phyloP scores from a whole-genome alignment of 2,797 vertebrate genomes.

The Pelochelys cantorii region DNA sequence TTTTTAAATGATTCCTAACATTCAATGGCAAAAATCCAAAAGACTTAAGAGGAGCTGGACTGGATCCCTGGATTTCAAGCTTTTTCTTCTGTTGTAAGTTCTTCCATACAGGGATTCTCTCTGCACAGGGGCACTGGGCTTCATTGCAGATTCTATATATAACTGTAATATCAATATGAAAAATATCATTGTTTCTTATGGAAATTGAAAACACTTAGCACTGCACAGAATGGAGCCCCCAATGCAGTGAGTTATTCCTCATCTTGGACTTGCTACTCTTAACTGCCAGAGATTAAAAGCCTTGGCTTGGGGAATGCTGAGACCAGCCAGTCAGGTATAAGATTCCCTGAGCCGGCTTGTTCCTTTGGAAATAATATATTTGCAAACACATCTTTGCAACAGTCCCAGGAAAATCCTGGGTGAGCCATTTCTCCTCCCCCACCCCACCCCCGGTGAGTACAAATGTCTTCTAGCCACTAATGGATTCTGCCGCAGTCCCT shows the following conservation, averaged over 20 bases:
- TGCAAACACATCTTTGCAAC: background rate
- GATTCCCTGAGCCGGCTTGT: background rate
- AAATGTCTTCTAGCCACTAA: background rate
- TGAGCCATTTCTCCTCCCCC: rapidly evolving
- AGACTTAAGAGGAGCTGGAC: background rate
- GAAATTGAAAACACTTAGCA: conserved; percentile 21
- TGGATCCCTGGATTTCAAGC: background rate
- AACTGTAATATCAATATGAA: background rate
- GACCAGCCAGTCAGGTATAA: conserved; percentile 2
- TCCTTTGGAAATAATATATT: conserved; percentile 24
- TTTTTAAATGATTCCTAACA: too few species aligned
- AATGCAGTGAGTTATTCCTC: background rate
- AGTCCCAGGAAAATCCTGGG: conserved; percentile 31
- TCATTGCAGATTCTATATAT: background rate
- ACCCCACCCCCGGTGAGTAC: conserved; percentile 13
- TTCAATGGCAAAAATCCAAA: background rate
- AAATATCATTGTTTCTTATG: background rate
- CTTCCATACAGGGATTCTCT: background rate
- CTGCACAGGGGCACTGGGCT: background rate
- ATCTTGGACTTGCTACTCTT: conserved; percentile 7
- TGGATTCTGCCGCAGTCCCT: conserved; percentile 20
- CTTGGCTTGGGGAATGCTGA: background rate
- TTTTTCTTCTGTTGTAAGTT: background rate
- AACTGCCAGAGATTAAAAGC: background rate
- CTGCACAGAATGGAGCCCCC: background rate